Conservation (phyloP, 2,113 vertebrate genomes). For the Passer montanus region DNA sequence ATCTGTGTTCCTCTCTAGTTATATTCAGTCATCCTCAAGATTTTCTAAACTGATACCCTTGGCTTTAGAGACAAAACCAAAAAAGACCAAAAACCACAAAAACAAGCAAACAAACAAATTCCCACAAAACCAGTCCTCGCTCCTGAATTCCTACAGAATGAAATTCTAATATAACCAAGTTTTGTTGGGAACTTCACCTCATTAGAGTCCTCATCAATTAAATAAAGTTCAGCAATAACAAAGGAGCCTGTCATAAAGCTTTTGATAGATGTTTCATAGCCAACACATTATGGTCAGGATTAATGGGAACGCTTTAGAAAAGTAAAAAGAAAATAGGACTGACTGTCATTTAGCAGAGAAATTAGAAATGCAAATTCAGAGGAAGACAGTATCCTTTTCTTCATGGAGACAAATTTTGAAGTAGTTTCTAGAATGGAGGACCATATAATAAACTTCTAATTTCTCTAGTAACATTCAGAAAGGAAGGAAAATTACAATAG, state of each 20-base stretch:
- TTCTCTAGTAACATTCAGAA: conserved; percentile 69
- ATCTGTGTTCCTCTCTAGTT: background rate
- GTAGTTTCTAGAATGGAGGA: conserved; percentile 66
- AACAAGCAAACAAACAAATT: background rate
- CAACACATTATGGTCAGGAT: conserved; percentile 47
- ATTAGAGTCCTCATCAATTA: background rate
- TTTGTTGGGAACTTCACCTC: background rate
- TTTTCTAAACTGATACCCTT: background rate
- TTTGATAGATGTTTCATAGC: conserved; percentile 57
- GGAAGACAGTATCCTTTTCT: conserved; percentile 62
- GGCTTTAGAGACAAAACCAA: background rate
- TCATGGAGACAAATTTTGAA: conserved; percentile 61
- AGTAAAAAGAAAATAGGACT: conserved; percentile 1
- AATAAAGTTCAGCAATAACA: conserved; percentile 28
- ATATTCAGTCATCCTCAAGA: background rate
- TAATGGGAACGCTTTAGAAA: conserved; percentile 59
- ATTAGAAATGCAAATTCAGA: conserved; percentile 70
- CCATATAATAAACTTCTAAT: conserved; percentile 76
- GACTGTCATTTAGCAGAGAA: conserved; percentile 56
- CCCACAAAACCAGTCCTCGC: background rate
- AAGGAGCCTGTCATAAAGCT: conserved; percentile 28
- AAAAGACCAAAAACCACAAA: too few relatives aligned
- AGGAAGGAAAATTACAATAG: conserved; percentile 69
- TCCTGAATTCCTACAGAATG: background rate
- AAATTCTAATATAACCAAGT: background rate